Evolutionary conservation across 2,113 vertebrate species (phyloP).

Genomic region (Ascaphus truei): DNA sequence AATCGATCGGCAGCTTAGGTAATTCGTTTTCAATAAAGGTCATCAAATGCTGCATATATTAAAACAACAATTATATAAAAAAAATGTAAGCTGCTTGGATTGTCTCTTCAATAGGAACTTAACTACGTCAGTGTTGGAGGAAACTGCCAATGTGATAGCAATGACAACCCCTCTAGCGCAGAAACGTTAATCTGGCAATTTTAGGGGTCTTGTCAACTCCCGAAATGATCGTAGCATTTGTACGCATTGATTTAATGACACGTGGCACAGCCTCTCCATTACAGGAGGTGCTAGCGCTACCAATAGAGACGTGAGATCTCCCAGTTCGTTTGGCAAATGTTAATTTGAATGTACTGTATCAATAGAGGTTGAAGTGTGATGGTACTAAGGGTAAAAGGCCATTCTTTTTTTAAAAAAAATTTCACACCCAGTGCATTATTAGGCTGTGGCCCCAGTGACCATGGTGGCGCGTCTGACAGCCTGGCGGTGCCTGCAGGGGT

Average conservation of each 20-base stretch:
- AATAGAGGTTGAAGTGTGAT: neutral
- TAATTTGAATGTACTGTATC: slow-evolving; percentile 7
- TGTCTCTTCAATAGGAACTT: too few species aligned
- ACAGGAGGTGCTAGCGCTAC: slow-evolving; percentile 3
- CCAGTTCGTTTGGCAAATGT: neutral
- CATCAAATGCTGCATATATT: too few species aligned
- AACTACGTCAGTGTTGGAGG: neutral
- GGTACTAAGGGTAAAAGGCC: too few species aligned
- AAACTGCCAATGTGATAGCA: neutral
- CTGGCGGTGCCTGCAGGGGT: too few species aligned
- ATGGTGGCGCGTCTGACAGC: too few species aligned
- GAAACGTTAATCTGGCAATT: neutral
- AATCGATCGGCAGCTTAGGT: too few species aligned
- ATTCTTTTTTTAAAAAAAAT: too few species aligned
- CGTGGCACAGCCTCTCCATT: slow-evolving; percentile 20
- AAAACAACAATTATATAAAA: too few species aligned
- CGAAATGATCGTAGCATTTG: slow-evolving; percentile 26
- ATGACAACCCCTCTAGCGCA: neutral
- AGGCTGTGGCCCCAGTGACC: too few species aligned
- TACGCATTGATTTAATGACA: slow-evolving; percentile 32
- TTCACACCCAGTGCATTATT: too few species aligned
- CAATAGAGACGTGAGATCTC: slow-evolving; percentile 14
- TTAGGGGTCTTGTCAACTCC: slow-evolving; percentile 2
- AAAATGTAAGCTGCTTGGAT: too few species aligned
- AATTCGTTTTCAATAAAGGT: too few species aligned